phyloP scores from a whole-genome alignment of 1,140 invertebrate species.

The Drosophila triauraria region DNA sequence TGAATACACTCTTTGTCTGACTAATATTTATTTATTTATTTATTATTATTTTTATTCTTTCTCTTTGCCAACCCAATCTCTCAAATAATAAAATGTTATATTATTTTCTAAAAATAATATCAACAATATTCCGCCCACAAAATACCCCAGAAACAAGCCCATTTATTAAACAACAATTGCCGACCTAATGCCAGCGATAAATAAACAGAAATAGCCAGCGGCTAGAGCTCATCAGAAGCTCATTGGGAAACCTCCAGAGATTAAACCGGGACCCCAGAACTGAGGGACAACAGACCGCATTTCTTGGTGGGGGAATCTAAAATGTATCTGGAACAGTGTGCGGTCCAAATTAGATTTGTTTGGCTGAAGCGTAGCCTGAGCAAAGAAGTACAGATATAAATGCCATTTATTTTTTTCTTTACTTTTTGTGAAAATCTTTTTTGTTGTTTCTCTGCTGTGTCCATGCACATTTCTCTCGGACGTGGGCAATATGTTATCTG shows the following conservation, averaged over 20 bases:
- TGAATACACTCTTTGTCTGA: background rate
- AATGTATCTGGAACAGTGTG: constrained; percentile 33
- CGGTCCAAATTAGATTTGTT: constrained; percentile 71
- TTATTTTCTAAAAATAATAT: background rate
- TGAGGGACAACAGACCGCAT: constrained; percentile 21
- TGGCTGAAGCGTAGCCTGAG: constrained; percentile 30
- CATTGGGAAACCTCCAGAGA: constrained; percentile 1
- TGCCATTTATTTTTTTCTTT: constrained; percentile 15
- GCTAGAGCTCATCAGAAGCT: constrained; percentile 30
- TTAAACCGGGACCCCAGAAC: background rate
- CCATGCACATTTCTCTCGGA: constrained; percentile 19
- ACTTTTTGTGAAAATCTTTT: constrained; percentile 18
- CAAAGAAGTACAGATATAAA: constrained; percentile 46
- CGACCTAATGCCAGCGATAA: constrained; percentile 8
- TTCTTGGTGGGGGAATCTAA: constrained; percentile 12
- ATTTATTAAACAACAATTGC: too few relatives aligned
- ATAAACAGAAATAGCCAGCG: constrained; percentile 38
- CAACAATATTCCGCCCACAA: background rate
- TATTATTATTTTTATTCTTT: background rate
- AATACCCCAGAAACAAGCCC: background rate
- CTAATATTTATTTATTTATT: background rate
- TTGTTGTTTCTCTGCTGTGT: background rate
- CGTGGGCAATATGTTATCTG: constrained; percentile 63
- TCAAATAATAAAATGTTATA: too few relatives aligned
- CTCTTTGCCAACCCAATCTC: background rate